phyloP scores from a whole-genome alignment of 2,113 vertebrate genomes.

The Grammomys surdaster region DNA sequence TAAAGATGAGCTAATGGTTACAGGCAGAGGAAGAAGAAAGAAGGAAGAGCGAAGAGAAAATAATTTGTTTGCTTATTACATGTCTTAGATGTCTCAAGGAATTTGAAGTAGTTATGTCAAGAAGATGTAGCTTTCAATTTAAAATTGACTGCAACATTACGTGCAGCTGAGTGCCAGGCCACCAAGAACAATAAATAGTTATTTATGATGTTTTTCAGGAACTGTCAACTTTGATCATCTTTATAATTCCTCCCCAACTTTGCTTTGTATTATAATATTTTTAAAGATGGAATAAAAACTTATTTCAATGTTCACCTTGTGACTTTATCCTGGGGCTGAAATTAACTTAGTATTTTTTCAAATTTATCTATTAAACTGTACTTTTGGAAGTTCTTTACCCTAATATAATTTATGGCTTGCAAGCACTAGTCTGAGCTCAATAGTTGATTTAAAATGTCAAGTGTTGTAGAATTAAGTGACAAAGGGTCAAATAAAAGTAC shows the following conservation, averaged over 20 bases:
- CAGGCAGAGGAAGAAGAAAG: background rate
- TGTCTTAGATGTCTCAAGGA: background rate
- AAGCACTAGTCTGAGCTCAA: background rate
- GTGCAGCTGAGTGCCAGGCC: background rate
- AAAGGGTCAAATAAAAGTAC: background rate
- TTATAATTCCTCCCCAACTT: background rate
- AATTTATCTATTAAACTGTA: background rate
- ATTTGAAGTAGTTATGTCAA: background rate
- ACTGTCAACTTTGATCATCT: background rate
- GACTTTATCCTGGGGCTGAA: background rate
- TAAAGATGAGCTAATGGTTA: background rate
- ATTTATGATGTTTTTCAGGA: background rate
- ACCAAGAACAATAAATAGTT: background rate
- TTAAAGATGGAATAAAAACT: background rate
- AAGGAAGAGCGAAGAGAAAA: background rate
- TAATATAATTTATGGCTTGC: background rate
- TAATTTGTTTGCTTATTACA: background rate
- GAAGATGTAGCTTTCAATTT: background rate
- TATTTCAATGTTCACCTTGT: background rate
- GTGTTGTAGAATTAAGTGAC: background rate
- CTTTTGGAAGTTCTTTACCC: background rate
- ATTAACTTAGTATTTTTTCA: background rate
- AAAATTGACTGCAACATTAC: background rate
- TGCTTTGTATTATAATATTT: background rate
- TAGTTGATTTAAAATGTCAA: background rate